Base-by-base conservation (phyloP, 92 coral and sea anemone species). In the Zoanthus gigantus region DNA sequence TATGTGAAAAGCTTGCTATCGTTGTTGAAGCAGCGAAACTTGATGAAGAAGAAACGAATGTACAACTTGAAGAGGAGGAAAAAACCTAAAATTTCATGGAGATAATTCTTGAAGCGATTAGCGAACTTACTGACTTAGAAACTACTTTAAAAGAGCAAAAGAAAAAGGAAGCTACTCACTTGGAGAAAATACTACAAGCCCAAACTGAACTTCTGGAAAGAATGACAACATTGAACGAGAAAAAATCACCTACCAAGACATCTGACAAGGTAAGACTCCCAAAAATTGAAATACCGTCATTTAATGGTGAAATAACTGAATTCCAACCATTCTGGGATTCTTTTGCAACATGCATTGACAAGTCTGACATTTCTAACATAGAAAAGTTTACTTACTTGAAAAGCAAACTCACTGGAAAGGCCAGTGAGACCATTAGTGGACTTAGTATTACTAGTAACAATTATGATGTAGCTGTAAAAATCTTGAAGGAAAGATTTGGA, bases 301-400 rank as follows among this genome's bases (percentile, higher is more conserved):
- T 23, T 79, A 48, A 79, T 37, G 84, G 84, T 13, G 84, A 79
- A 79, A 79, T 53, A 79, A 79, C 71, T 52, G 23, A 23, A 23
- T 23, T 23, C 23, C 23, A 23, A 23, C 23, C 23, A 23, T 23
- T 23, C 23, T 23, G 23, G 23, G 23, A 23, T 23, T 23, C 23
- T 23, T 23, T 23, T 23, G 23, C 23, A 23, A 23, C 23, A 52
- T 52, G 0, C 0, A 52, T 52, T 52, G 56, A 52, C 56, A 52
- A 52, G 9, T 52, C 56, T 52, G 56, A 52, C 56, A 52, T 52
- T 52, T 82, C 86, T 11, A 6, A 16, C 68, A 82, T 82, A 47
- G 86, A 63, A 23, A 82, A 82, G 71, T 82, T 82, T 54, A 82
- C 86, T n/a, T 82, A 82, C 52, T 74, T 82, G 71, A 82, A 82